Base-by-base conservation (phyloP, 2,888 invertebrate genomes). In the Zootermopsis nevadensis region DNA sequence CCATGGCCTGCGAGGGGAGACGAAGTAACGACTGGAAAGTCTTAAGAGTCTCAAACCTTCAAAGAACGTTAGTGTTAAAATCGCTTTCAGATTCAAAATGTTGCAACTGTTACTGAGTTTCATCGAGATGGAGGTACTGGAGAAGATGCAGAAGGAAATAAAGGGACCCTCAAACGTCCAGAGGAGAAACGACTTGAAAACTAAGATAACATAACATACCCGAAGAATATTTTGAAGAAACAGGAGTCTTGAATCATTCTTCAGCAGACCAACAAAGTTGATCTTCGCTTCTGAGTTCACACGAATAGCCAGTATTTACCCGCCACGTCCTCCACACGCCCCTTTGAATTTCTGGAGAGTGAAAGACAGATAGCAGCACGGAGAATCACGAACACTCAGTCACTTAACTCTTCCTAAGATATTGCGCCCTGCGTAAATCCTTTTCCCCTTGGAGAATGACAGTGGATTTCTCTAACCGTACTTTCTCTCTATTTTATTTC, bases 281-380 rank as follows among this genome's bases (percentile, higher is more conserved):
- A 80, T 55, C 79, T 82, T 69, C 27, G n/a, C 60, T 27, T 48
- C 72, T 24, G n/a, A 83, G 80, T 80, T 82, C 77, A 60, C 76
- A 24, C 67, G 82, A 82, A 82, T 83, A 83, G 83, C 80, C 55
- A 53, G 7, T 82, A 72, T 42, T 42, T 35, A 24, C 8, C 74
- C 7, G 8, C 60, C 60, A 38, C 69, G 33, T 69, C 22, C 27
- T 33, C 42, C 38, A 31, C 67, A 67, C 67, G 19, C 67, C 27
- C 30, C 74, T 74, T n/a, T 6, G 24, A 74, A 22, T 74, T 74
- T 60, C 60, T 27, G 1, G 15, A 8, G n/a, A n/a, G 38, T 33
- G 74, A 42, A 74, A 74, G 74, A 74, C 19, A 72, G 72, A 72
- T 74, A 74, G 38, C 74, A 27, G 38, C 4, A 22, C 6, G n/a